Evolutionary conservation across 2,113 vertebrate genomes (phyloP).

Genomic region (Xiphophorus maculatus): DNA sequence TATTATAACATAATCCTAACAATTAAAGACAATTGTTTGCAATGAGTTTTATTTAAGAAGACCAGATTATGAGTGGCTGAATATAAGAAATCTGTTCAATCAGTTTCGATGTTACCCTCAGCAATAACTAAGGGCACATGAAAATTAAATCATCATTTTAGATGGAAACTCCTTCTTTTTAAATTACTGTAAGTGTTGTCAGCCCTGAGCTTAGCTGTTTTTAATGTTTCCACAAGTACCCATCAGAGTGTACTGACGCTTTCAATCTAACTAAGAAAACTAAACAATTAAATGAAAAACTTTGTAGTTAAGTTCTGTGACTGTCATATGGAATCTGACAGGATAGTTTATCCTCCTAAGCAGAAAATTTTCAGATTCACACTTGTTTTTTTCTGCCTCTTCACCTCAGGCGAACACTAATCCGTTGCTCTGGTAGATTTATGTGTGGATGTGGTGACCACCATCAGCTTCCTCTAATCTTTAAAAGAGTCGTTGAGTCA

Average conservation of each 20-base stretch:
- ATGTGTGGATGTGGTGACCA: constrained; percentile 50
- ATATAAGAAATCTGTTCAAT: neutral
- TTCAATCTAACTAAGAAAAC: constrained; percentile 1
- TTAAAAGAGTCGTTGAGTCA: constrained; percentile 62
- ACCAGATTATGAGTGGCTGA: neutral
- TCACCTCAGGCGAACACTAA: neutral
- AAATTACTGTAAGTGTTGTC: neutral
- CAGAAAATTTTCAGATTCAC: constrained; percentile 6
- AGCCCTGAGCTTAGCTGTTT: neutral
- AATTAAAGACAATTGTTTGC: neutral
- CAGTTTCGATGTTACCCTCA: no score
- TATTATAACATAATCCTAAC: neutral
- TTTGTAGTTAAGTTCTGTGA: neutral
- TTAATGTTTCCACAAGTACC: neutral
- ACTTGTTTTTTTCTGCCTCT: neutral
- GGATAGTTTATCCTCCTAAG: neutral
- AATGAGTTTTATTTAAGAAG: neutral
- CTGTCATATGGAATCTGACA: neutral
- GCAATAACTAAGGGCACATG: no score
- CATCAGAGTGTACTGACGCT: neutral
- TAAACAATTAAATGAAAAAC: constrained; percentile 15
- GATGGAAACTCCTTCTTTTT: neutral
- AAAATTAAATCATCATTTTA: neutral
- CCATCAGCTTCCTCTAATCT: constrained; percentile 56
- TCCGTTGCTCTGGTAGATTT: constrained; percentile 13